Percentiles rank a stretch among this genome's conserved stretches.
Conservation (phyloP, 2,113 vertebrate species). For the Nyctibius bracteatus region DNA sequence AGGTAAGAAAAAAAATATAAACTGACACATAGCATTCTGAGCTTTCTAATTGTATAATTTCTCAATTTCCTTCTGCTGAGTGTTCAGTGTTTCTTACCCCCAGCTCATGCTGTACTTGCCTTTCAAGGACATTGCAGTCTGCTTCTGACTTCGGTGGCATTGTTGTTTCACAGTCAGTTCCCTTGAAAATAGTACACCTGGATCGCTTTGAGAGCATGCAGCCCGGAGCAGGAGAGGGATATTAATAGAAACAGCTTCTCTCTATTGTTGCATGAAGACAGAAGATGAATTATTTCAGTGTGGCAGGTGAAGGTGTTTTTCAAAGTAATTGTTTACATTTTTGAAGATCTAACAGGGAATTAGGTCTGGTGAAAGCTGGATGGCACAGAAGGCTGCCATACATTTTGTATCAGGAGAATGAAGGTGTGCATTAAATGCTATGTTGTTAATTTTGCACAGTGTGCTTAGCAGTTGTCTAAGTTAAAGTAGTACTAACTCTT, state of each 20-base stretch:
- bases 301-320: constrained; percentile 18
- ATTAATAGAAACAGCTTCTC: constrained; percentile 27
- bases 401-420: neutral
- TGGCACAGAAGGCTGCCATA: neutral
- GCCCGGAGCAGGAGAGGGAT: neutral
- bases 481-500: neutral
- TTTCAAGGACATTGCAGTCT: neutral
- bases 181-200: neutral
- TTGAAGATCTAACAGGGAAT: neutral
- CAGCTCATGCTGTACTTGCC: neutral
- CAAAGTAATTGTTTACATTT: constrained; percentile 5
- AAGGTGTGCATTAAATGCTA: neutral
- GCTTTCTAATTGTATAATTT: neutral
- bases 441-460: neutral
- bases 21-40: neutral
- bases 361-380: neutral
- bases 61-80: neutral
- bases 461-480: neutral
- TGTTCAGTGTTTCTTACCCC: neutral
- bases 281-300: neutral
- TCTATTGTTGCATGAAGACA: neutral
- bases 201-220: neutral
- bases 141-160: neutral
- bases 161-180: neutral
- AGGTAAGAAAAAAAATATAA: neutral